phyloP scores from a whole-genome alignment of 2,888 invertebrate species.

The Sceliomorpha sp. region DNA sequence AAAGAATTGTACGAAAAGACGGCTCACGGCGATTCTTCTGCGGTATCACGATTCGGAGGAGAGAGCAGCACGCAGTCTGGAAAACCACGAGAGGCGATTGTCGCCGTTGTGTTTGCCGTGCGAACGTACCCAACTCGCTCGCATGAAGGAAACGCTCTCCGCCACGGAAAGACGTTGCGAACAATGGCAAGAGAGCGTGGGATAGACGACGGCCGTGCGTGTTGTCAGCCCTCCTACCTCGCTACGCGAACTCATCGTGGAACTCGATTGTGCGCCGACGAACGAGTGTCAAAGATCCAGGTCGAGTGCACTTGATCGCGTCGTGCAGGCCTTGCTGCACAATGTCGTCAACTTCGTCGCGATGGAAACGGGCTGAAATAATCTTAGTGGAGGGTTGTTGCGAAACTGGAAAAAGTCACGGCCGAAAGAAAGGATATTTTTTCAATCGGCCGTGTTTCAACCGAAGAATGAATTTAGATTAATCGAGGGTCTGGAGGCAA shows the following conservation, averaged over 20 bases:
- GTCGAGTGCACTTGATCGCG: constrained; percentile 58
- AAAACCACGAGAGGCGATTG: constrained; percentile 45
- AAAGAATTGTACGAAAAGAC: constrained; percentile 18
- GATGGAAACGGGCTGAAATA: too few relatives aligned
- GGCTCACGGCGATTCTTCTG: constrained; percentile 23
- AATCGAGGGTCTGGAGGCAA: too few relatives aligned
- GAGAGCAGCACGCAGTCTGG: constrained; percentile 37
- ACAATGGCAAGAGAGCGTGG: constrained; percentile 73
- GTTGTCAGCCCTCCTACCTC: constrained; percentile 61
- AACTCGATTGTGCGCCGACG: constrained; percentile 47
- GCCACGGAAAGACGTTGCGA: constrained; percentile 58
- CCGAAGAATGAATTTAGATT: too few relatives aligned
- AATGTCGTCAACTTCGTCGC: constrained; percentile 9
- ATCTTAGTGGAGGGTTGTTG: too few relatives aligned
- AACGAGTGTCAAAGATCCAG: constrained; percentile 59
- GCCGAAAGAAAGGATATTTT: too few relatives aligned
- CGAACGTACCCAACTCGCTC: constrained; percentile 51
- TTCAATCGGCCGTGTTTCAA: too few relatives aligned
- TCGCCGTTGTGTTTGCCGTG: constrained; percentile 59
- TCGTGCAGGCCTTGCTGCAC: constrained; percentile 17
- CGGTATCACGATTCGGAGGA: constrained; percentile 23
- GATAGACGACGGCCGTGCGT: constrained; percentile 67
- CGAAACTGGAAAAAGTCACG: too few relatives aligned
- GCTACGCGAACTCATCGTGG: constrained; percentile 50
- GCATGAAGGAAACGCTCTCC: constrained; percentile 46